Percentiles rank a stretch among this genome's conserved stretches.
Conservation (phyloP, 2,797 vertebrate species). For the Chloroceryle amazona region DNA sequence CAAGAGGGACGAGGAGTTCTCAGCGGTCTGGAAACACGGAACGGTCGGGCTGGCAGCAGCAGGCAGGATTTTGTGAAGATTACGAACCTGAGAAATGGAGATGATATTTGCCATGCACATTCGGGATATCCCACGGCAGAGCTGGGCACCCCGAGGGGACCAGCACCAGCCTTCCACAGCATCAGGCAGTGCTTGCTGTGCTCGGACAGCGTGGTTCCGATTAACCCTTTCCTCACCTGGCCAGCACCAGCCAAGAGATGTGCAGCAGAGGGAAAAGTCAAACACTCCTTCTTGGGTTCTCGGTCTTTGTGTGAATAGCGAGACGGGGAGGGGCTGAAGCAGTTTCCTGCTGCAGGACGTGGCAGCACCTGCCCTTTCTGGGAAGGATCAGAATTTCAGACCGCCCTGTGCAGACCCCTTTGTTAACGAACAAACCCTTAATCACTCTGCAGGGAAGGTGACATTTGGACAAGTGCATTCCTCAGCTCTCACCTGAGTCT, state of each 20-base stretch:
- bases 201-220: rapidly evolving
- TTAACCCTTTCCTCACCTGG: not conserved
- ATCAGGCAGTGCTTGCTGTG: rapidly evolving
- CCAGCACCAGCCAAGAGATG: not conserved
- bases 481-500: not conserved
- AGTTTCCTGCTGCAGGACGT: rapidly evolving
- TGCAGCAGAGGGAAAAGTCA: not conserved
- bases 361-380: not conserved
- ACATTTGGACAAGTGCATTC: not conserved
- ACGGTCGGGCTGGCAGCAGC: not conserved
- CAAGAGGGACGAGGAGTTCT: not conserved
- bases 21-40: not conserved
- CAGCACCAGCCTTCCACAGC: rapidly evolving
- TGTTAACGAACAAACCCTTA: not conserved
- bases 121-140: not conserved
- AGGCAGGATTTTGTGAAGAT: not conserved
- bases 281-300: not conserved
- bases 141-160: not conserved
- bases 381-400: not conserved
- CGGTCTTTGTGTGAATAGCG: not conserved
- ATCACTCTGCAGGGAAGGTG: not conserved
- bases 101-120: not conserved
- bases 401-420: not conserved
- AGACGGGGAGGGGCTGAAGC: not conserved
- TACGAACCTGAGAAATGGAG: not conserved